These are phyloP conservation scores for Micoletzkya japonica DNA, from an alignment of 2,888 invertebrate genomes.

Conservation along the genomic window DNA sequence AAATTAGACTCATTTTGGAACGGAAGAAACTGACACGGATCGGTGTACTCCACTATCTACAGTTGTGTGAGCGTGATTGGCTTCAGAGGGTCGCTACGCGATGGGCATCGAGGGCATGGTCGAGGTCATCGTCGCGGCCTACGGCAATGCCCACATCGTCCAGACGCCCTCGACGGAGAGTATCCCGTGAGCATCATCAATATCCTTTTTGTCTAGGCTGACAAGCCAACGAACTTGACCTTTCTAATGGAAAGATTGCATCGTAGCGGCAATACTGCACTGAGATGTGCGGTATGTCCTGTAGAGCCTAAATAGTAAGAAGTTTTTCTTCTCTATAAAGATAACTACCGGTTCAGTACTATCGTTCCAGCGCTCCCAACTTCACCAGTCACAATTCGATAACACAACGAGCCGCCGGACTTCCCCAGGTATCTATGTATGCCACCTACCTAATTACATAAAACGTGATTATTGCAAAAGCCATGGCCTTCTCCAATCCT, in stretches of 20 bases:
- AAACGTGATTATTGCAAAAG: no score
- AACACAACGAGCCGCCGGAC: constrained; percentile 20
- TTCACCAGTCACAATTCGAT: constrained; percentile 23
- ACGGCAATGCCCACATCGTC: constrained; percentile 59
- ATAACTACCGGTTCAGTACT: not conserved
- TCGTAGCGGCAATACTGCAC: not conserved
- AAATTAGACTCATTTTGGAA: no score
- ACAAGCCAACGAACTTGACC: not conserved
- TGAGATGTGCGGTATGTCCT: not conserved
- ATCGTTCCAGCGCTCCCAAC: not conserved
- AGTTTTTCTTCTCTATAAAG: not conserved
- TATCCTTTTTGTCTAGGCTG: not conserved
- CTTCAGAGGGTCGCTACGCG: constrained; percentile 40
- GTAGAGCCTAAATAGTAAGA: not conserved
- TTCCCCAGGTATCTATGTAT: constrained; percentile 6
- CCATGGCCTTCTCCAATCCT: no score
- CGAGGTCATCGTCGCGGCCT: constrained; percentile 61
- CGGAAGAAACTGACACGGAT: no score
- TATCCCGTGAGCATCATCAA: not conserved
- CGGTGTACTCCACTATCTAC: no score
- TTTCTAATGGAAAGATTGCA: not conserved
- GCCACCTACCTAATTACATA: no score
- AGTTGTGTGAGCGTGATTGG: no score
- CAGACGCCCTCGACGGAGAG: constrained; percentile 14
- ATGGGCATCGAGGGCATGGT: constrained; percentile 57